Conservation (phyloP, 2,888 invertebrate genomes). For the Idaea biselata region DNA sequence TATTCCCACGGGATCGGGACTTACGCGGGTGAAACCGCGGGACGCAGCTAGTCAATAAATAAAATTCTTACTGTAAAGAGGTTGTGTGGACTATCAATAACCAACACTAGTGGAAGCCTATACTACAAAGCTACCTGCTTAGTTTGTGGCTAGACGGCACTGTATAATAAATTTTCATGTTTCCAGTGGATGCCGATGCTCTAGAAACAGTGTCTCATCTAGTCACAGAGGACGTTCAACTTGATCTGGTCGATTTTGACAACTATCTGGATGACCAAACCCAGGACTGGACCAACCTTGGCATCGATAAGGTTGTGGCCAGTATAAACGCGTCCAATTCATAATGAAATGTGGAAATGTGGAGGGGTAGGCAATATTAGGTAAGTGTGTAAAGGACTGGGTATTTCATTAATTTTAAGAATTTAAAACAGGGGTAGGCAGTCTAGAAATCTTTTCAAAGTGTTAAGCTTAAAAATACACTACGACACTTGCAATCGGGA, state of each 20-base stretch:
- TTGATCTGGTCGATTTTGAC: constrained; percentile 95
- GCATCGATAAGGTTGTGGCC: constrained; percentile 64
- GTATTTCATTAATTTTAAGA: neutral
- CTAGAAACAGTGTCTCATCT: constrained; percentile 86
- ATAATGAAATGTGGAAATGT: constrained; percentile 2
- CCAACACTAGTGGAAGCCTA: too few species aligned
- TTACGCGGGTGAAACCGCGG: too few species aligned
- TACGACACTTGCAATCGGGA: too few species aligned
- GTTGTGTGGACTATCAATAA: too few species aligned
- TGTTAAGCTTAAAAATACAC: too few species aligned
- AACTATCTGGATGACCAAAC: constrained; percentile 96
- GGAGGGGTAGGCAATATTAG: constrained; percentile 7
- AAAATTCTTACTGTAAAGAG: too few species aligned
- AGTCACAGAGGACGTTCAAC: constrained; percentile 86
- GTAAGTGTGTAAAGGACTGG: constrained; percentile 11
- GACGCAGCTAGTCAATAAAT: too few species aligned
- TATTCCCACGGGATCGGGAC: too few species aligned
- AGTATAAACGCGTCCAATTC: constrained; percentile 49
- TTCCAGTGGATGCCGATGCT: constrained; percentile 69
- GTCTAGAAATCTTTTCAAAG: too few species aligned
- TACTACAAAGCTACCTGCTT: too few species aligned
- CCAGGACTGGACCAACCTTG: constrained; percentile 93
- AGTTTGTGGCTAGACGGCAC: too few species aligned
- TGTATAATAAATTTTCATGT: neutral
- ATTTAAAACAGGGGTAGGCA: too few species aligned